These are phyloP conservation scores for Margaritifera margaritifera DNA, from an alignment of 2,888 invertebrate genomes.

Conservation along the genomic window DNA sequence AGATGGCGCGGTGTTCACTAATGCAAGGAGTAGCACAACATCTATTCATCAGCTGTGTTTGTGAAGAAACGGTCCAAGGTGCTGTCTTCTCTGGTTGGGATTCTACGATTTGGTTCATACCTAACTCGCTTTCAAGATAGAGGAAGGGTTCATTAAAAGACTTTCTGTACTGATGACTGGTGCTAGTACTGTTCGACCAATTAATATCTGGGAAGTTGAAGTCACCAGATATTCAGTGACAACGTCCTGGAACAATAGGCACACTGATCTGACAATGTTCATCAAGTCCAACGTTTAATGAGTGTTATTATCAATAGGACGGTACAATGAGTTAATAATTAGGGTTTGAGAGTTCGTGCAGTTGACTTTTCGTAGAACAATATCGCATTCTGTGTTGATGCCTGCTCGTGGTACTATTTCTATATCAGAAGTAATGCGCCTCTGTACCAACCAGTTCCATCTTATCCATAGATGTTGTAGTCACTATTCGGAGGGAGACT, in stretches of 20 bases:
- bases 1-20: conserved; percentile 16
- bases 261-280: background rate
- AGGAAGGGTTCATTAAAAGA: conserved; percentile 8
- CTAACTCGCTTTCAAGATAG: conserved; percentile 6
- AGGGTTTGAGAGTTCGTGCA: conserved; percentile 11
- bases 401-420: conserved; percentile 5
- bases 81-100: conserved; percentile 9
- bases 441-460: conserved; percentile 17
- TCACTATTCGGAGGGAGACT: conserved; percentile 10
- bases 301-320: conserved; percentile 15
- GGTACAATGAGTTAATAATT: conserved; percentile 16
- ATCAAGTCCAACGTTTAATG: conserved; percentile 1
- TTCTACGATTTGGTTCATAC: conserved; percentile 12
- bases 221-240: conserved; percentile 15
- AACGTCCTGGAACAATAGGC: conserved; percentile 3
- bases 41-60: conserved; percentile 11
- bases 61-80: conserved; percentile 13
- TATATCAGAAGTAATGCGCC: conserved; percentile 10
- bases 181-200: conserved; percentile 12
- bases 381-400: conserved; percentile 6
- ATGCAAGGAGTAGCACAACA: conserved; percentile 12
- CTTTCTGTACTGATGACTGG: conserved; percentile 14
- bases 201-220: conserved; percentile 19
- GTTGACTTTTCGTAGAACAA: conserved; percentile 13
- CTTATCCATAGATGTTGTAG: conserved; percentile 11